Conservation (phyloP, 2,797 vertebrate species). For the Sebastes variabilis region DNA sequence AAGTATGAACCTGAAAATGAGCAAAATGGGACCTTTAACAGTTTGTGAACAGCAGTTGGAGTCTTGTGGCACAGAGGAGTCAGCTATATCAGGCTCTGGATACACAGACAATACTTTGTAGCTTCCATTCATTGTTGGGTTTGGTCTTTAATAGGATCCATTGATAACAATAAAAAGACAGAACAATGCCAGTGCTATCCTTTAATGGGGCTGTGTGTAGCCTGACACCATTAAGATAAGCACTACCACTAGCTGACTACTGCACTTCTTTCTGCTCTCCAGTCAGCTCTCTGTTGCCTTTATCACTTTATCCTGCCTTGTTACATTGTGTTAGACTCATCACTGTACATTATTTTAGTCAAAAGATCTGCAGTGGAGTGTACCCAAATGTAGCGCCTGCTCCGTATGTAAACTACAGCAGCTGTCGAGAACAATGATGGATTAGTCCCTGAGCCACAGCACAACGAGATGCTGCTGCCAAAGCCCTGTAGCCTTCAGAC, state of each 20-base stretch:
- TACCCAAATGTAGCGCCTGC: neutral
- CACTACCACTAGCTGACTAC: neutral
- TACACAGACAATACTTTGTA: neutral
- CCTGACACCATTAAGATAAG: neutral
- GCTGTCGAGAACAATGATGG: conserved; percentile 23
- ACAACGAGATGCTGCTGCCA: neutral
- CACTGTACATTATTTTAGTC: neutral
- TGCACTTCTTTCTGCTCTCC: neutral
- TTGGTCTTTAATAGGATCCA: neutral
- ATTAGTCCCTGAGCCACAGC: conserved; percentile 7
- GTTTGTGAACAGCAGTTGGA: neutral
- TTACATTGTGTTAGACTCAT: neutral
- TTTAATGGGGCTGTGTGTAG: neutral
- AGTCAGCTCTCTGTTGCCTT: neutral
- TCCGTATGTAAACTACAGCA: conserved; percentile 2
- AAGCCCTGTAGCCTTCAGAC: neutral
- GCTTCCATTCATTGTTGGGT: neutral
- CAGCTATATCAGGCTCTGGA: neutral
- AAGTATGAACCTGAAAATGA: too few relatives aligned
- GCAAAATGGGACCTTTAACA: too few relatives aligned
- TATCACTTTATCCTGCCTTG: neutral
- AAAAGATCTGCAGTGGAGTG: neutral
- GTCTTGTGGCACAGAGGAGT: neutral
- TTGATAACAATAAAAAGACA: neutral
- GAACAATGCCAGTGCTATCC: neutral